Evolutionary conservation across 1,140 invertebrate species (phyloP).

Genomic region (Ceratina calcarata): DNA sequence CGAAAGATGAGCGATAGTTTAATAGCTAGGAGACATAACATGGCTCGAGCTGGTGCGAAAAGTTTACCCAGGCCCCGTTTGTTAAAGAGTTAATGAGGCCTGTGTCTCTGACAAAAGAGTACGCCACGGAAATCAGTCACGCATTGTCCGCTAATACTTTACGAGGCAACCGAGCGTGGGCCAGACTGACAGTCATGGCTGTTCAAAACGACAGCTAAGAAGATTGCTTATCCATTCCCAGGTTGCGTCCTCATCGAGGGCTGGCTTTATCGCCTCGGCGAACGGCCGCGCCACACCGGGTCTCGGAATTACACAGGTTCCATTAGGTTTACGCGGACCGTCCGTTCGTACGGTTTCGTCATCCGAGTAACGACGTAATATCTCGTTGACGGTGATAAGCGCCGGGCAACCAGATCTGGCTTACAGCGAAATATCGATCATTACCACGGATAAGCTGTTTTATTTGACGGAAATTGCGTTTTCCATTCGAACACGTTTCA

Average conservation of each 20-base stretch:
- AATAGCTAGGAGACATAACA: constrained; percentile 4
- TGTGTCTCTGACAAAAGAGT: constrained; percentile 48
- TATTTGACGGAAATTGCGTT: constrained; percentile 1
- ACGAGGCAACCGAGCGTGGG: constrained; percentile 50
- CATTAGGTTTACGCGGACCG: constrained; percentile 12
- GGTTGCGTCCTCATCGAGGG: constrained; percentile 47
- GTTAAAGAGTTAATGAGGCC: constrained; percentile 53
- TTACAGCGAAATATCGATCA: neutral
- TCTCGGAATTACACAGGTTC: constrained; percentile 36
- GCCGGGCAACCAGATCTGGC: neutral
- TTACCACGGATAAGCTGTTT: constrained; percentile 17
- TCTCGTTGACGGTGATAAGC: constrained; percentile 22
- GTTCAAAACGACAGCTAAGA: constrained; percentile 54
- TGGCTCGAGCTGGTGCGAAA: neutral
- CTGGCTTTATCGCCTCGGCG: constrained; percentile 37
- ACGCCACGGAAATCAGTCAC: constrained; percentile 52
- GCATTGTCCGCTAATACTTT: constrained; percentile 57
- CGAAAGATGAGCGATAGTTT: constrained; percentile 8
- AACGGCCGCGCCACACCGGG: constrained; percentile 8
- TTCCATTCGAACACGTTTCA: neutral
- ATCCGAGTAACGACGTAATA: constrained; percentile 19
- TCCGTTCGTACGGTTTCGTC: constrained; percentile 21
- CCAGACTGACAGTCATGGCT: constrained; percentile 52
- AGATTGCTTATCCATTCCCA: constrained; percentile 56
- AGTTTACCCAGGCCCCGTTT: constrained; percentile 15